Conservation (phyloP, 2,113 vertebrate species). For the Helogale parvula region DNA sequence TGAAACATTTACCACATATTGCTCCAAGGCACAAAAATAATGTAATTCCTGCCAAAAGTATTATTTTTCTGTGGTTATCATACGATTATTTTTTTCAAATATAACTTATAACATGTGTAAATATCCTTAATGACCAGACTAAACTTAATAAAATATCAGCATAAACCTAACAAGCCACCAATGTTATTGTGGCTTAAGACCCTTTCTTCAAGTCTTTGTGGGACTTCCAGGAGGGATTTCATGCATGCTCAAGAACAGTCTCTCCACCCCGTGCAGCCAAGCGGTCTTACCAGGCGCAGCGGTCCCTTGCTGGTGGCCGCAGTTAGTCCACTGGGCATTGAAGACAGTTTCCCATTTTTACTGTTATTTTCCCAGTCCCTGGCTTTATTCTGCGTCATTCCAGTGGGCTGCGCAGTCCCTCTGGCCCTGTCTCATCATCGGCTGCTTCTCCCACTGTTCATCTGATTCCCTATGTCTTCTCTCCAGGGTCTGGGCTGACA, state of each 20-base stretch:
- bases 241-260: neutral
- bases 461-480: neutral
- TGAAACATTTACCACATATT: neutral
- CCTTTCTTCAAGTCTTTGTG: neutral
- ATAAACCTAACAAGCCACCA: neutral
- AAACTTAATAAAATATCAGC: neutral
- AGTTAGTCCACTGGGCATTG: neutral
- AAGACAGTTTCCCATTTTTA: neutral
- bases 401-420: neutral
- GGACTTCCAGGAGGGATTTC: neutral
- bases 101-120: neutral
- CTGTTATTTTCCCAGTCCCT: neutral
- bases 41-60: neutral
- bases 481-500: neutral
- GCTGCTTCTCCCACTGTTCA: neutral
- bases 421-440: neutral
- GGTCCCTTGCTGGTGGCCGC: neutral
- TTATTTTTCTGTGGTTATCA: neutral
- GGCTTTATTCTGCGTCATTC: neutral
- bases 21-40: neutral
- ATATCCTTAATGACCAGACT: neutral
- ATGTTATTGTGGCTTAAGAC: neutral
- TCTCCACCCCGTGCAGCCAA: fast-evolving
- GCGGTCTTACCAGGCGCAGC: neutral
- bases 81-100: neutral